Base-by-base conservation (phyloP, 1,140 invertebrate genomes). In the Sarcophaga bullata region DNA sequence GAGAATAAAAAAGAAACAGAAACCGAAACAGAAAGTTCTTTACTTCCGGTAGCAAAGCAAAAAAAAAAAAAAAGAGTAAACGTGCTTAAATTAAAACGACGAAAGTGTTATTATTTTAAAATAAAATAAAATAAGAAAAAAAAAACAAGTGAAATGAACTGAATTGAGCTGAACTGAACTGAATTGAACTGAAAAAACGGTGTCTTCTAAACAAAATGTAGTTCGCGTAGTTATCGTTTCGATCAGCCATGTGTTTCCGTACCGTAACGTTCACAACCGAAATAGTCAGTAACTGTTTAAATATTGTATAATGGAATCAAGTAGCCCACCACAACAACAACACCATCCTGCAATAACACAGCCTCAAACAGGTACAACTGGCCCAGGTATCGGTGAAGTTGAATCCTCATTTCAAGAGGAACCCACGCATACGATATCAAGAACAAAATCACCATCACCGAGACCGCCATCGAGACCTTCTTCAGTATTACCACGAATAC, bases 361-460 rank as follows among this genome's bases (percentile, higher is more conserved):
- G 19, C 8, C 17, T 6, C 62, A 19, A 68, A 8, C n/a, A 17
- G 15, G n/a, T 17, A 19, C 17, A 6, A 9, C n/a, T n/a, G n/a
- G n/a, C n/a, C n/a, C n/a, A 0, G 62, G 62, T 17, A 19, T 68
- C 19, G n/a, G 62, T 5, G 62, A 68, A 9, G 17, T 25, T 25
- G 17, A 17, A 8, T 68, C 62, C 6, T 19, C 62, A n/a, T 68
- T 19, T 68, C n/a, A 19, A 37, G 25, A 37, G 17, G 62, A 68
- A 5, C 0, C 17, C 7, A 9, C 9, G 62, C n/a, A 68, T 52
- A 52, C 50, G 25, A 37, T 37, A 52, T 52, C 80, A 76, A 83
- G 81, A 62, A 72, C 83, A 83, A 68, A 68, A 82, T 81, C 13
- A 84, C 81, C 19, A 49, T 80, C 83, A 50, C 86, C 86, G 85